These are phyloP conservation scores for Sesia bembeciformis DNA, from an alignment of 2,888 invertebrate species.

Conservation along the genomic window DNA sequence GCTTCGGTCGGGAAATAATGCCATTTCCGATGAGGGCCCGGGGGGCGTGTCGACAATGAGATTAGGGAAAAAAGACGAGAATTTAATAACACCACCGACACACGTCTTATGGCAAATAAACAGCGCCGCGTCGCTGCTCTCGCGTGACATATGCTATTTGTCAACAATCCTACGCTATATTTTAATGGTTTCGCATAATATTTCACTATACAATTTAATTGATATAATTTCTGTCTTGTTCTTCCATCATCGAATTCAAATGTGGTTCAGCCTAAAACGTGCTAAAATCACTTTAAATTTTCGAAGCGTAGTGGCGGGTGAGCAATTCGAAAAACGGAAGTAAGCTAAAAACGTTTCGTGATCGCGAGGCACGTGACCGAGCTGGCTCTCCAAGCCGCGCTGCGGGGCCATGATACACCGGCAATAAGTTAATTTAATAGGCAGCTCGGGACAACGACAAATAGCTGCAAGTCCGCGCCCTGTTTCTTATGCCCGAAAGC, in stretches of 20 bases:
- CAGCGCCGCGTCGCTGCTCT: slow-evolving; percentile 11
- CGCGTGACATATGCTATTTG: not conserved
- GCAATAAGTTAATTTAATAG: slow-evolving; percentile 23
- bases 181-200: no score
- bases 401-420: slow-evolving; percentile 11
- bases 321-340: slow-evolving; percentile 45
- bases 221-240: no score
- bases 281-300: not conserved
- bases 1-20: slow-evolving; percentile 49
- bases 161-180: no score
- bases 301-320: slow-evolving; percentile 27
- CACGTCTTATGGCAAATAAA: slow-evolving; percentile 39
- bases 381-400: slow-evolving; percentile 10
- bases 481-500: slow-evolving; percentile 11
- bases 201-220: no score
- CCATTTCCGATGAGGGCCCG: slow-evolving; percentile 65
- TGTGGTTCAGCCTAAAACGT: not conserved
- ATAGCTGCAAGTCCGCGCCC: slow-evolving; percentile 21
- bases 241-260: no score
- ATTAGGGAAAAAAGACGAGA: slow-evolving; percentile 60
- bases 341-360: slow-evolving; percentile 57
- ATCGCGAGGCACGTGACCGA: slow-evolving; percentile 49
- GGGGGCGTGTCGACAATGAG: slow-evolving; percentile 52
- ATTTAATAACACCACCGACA: slow-evolving; percentile 58
- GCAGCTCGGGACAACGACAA: slow-evolving; percentile 20